A percentile compares a stretch with the other conserved stretches of the same genome.
phyloP scores from a whole-genome alignment of 2,888 invertebrate species.

The Sepioteuthis lessoniana region DNA sequence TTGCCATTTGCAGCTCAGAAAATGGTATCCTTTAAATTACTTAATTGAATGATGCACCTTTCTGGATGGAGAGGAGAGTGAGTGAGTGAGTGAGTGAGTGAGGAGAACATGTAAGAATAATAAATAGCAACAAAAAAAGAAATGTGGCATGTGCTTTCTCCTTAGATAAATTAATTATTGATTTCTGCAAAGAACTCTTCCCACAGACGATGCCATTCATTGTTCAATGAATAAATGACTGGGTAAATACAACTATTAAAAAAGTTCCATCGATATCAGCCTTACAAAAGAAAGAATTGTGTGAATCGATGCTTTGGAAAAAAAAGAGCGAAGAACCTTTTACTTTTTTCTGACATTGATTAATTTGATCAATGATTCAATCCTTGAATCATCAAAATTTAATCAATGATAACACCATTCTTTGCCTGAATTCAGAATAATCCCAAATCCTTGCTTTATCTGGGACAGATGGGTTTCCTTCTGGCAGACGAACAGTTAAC shows the following conservation, averaged over 20 bases:
- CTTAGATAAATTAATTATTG: conserved; percentile 2
- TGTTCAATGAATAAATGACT: not conserved
- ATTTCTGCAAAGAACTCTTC: not conserved
- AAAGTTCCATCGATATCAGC: not conserved
- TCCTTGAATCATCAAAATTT: too few relatives aligned
- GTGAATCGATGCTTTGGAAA: not conserved
- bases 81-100: not conserved
- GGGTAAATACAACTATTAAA: not conserved
- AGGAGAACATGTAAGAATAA: not conserved
- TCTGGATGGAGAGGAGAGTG: too few relatives aligned
- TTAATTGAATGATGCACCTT: not conserved
- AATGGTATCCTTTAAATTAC: not conserved
- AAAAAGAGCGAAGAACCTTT: too few relatives aligned
- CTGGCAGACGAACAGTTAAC: too few relatives aligned
- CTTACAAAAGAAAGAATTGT: not conserved
- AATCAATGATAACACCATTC: too few relatives aligned
- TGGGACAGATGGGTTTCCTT: too few relatives aligned
- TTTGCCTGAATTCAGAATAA: too few relatives aligned
- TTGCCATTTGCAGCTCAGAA: not conserved
- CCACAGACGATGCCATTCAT: not conserved
- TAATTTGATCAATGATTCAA: too few relatives aligned
- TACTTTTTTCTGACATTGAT: too few relatives aligned
- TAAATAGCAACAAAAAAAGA: not conserved
- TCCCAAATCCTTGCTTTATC: too few relatives aligned
- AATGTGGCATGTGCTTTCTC: not conserved